Evolutionary conservation across 2,113 vertebrate genomes (phyloP), one percentile per base, ranked within the genome.

Genomic region (Ceyx margarethae): DNA sequence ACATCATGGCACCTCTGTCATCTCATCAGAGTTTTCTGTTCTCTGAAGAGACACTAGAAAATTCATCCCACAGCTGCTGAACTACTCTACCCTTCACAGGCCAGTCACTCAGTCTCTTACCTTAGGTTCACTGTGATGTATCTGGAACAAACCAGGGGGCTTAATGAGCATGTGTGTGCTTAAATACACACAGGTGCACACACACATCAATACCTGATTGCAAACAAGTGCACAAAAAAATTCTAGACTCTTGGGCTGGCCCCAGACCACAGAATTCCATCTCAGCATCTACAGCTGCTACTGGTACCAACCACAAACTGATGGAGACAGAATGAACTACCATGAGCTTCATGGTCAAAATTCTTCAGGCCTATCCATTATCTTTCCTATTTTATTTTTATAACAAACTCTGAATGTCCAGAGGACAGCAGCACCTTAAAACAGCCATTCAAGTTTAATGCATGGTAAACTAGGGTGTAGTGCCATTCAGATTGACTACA

Each of bases 171-270:
- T 2, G 0, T 2, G 2, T 60, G 28, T 13, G 5, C 31, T 5
- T 5, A 3, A 12, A 31, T 5, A n/a, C 54, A 20, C 21, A 8
- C 22, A 13, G 2, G 1, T 15, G 8, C 12, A 28, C 15, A 33
- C 33, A 2, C 20, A 15, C 10, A 1, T 4, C 62, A 18, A 35
- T 31, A 5, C 6, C 53, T 67, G 3, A 28, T 60, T 57, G 56
- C 14, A 56, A 67, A 61, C 10, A 28, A 1, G 3, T 58, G 37
- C 31, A 40, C 13, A 40, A 35, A 82, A 82, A 6, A 8, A 5
- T 37, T 58, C 13, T 26, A 42, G 43, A 10, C 13, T 23, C 40
- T n/a, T 33, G 5, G 23, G 18, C 31, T 78, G 50, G 15, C 20
- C 57, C 9, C 46, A 78, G 15, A 11, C 25, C 51, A n/a, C 1